Conservation (phyloP, 2,797 vertebrate genomes). For the Tamandua tetradactyla region DNA sequence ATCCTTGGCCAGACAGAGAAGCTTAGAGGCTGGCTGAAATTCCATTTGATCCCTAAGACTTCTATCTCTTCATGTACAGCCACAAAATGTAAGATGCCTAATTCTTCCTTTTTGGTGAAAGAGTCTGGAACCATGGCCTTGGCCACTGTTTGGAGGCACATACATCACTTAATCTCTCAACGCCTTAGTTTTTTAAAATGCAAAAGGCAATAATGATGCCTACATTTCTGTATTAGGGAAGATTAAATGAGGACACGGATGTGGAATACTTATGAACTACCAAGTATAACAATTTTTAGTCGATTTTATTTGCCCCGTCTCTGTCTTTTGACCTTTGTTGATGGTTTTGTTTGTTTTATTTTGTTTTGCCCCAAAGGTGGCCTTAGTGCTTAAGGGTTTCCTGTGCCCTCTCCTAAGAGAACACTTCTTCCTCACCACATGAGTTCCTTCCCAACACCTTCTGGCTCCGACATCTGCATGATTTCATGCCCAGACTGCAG, state of each 20-base stretch:
- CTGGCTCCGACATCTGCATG: not conserved
- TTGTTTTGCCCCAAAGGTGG: not conserved
- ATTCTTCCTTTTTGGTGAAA: not conserved
- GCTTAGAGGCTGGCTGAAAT: not conserved
- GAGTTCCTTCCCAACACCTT: not conserved
- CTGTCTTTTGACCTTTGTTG: not conserved
- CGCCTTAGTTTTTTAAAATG: not conserved
- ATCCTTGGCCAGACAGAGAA: not conserved
- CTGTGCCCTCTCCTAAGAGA: not conserved
- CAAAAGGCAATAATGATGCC: no score
- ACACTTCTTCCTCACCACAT: not conserved
- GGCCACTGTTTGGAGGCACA: not conserved
- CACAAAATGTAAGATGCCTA: not conserved
- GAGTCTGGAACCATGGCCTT: no score
- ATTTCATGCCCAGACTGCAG: not conserved
- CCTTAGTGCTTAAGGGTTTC: not conserved
- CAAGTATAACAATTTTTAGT: not conserved
- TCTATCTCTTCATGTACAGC: no score
- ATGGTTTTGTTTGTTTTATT: no score
- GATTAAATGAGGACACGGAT: fast-evolving
- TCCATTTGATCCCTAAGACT: not conserved
- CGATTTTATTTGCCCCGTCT: not conserved
- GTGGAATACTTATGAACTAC: not conserved
- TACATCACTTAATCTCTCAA: no score
- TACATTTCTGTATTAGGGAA: not conserved